phyloP scores from a whole-genome alignment of 2,797 vertebrate genomes.

The Tapera naevia region DNA sequence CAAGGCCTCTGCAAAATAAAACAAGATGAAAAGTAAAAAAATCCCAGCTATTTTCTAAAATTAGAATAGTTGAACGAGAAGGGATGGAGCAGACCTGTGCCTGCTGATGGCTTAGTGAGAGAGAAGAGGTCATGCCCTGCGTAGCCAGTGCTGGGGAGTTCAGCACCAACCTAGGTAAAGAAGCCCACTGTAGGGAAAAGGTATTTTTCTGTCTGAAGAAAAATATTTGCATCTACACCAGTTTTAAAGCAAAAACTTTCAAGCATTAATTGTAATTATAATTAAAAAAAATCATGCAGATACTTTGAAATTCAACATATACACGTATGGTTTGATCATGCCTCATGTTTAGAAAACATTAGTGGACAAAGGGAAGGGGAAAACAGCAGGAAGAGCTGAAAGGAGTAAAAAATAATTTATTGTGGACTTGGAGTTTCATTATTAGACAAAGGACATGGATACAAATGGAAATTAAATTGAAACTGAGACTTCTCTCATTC shows the following conservation, averaged over 20 bases:
- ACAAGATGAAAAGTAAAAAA: neutral
- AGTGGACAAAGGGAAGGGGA: neutral
- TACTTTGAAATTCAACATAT: neutral
- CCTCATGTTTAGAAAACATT: neutral
- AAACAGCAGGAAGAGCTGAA: neutral
- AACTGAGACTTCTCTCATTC: constrained; percentile 6
- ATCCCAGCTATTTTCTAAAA: neutral
- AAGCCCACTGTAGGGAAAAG: neutral
- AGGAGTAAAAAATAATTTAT: neutral
- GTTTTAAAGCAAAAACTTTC: neutral
- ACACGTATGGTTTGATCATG: neutral
- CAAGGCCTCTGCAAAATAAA: neutral
- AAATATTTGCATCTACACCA: neutral
- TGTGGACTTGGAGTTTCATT: neutral
- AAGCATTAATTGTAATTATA: neutral
- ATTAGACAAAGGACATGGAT: neutral
- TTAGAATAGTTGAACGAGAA: neutral
- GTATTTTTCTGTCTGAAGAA: neutral
- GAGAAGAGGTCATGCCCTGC: neutral
- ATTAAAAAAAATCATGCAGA: neutral
- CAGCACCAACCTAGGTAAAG: neutral
- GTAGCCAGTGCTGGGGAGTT: accelerated
- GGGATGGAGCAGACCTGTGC: accelerated
- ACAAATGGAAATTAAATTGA: constrained; percentile 40
- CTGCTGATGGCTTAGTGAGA: neutral